Conservation (phyloP, 2,888 invertebrate genomes). For the Keiferia lycopersicella region DNA sequence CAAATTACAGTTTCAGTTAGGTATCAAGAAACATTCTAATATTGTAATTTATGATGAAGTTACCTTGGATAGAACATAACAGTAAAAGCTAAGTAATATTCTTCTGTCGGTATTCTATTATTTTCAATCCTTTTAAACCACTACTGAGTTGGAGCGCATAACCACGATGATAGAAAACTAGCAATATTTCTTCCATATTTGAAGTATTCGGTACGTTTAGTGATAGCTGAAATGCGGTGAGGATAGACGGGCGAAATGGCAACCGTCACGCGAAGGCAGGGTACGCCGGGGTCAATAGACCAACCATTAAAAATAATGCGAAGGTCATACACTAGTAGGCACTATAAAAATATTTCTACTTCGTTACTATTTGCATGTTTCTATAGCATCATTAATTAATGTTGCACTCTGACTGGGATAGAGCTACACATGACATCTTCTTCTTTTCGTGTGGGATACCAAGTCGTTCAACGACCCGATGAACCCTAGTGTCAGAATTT, state of each 20-base stretch:
- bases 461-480: too few species aligned
- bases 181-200: slow-evolving; percentile 16
- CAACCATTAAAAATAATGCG: slow-evolving; percentile 43
- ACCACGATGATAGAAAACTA: background rate
- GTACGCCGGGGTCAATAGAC: slow-evolving; percentile 46
- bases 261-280: slow-evolving; percentile 45
- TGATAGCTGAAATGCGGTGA: slow-evolving; percentile 11
- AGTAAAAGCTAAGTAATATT: too few species aligned
- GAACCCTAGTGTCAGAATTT: background rate
- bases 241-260: slow-evolving; percentile 33
- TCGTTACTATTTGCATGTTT: too few species aligned
- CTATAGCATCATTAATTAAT: too few species aligned
- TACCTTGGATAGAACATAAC: too few species aligned
- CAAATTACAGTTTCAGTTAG: too few species aligned
- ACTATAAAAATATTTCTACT: too few species aligned
- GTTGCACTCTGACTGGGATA: too few species aligned
- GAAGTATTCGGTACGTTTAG: slow-evolving; percentile 16
- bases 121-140: background rate
- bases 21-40: too few species aligned
- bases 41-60: too few species aligned
- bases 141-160: background rate
- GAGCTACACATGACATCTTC: too few species aligned
- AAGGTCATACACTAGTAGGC: slow-evolving; percentile 29
- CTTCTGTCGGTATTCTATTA: background rate
- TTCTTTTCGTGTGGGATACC: too few species aligned